Evolutionary conservation across 2,888 invertebrate species (phyloP).

Genomic region (Ernsta delagoae): DNA sequence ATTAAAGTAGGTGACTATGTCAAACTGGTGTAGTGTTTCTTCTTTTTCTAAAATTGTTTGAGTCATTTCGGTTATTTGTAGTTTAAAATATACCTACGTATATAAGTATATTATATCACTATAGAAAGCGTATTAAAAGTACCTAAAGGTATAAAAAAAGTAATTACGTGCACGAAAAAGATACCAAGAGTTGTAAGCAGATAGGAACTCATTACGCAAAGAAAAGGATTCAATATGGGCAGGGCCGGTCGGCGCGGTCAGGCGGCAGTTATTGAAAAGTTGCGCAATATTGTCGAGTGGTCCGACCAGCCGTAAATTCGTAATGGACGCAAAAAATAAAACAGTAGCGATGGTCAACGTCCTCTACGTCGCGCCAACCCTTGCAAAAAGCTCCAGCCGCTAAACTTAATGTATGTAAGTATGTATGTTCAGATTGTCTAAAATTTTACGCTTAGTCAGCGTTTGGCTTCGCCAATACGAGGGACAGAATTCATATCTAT

Average conservation of each 20-base stretch:
- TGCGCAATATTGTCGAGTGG: slow-evolving; percentile 83
- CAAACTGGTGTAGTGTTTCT: too few species aligned
- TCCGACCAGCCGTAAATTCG: slow-evolving; percentile 79
- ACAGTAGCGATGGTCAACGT: slow-evolving; percentile 60
- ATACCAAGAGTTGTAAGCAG: slow-evolving; percentile 43
- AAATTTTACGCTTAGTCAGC: slow-evolving; percentile 15
- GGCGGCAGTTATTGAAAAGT: slow-evolving; percentile 83
- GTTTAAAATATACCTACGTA: too few species aligned
- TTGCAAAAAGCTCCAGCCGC: slow-evolving; percentile 74
- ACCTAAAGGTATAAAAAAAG: slow-evolving; percentile 11
- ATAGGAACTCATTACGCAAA: slow-evolving; percentile 66
- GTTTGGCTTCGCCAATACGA: slow-evolving; percentile 7
- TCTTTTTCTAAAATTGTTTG: too few species aligned
- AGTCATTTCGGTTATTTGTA: too few species aligned
- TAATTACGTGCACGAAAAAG: slow-evolving; percentile 39
- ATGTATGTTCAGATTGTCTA: slow-evolving; percentile 46
- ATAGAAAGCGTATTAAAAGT: neutral
- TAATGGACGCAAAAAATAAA: slow-evolving; percentile 83
- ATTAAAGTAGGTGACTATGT: too few species aligned
- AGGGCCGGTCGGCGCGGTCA: slow-evolving; percentile 62
- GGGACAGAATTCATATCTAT: neutral
- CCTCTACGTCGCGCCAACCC: slow-evolving; percentile 56
- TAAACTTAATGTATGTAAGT: slow-evolving; percentile 63
- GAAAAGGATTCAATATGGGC: slow-evolving; percentile 79
- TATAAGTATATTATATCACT: neutral